A percentile compares a stretch with the other conserved stretches of the same genome.
Evolutionary conservation across 2,113 vertebrate species (phyloP).

Genomic region (Tamias sibiricus): DNA sequence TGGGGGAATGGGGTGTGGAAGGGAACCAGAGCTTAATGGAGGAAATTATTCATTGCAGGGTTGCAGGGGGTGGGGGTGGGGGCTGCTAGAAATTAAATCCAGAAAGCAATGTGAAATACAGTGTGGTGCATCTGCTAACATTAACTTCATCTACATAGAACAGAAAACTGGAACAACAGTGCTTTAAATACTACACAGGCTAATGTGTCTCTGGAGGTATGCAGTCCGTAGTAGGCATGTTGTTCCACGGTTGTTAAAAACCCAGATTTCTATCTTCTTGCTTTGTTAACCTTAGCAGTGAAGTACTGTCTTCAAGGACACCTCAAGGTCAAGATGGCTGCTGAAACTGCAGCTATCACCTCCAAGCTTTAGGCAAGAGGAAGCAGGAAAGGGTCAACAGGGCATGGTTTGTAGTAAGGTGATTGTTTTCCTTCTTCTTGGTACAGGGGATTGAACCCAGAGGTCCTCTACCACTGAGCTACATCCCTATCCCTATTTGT

Average conservation of each 20-base stretch:
- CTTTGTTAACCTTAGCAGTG: not conserved
- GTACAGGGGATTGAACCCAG: too few species aligned
- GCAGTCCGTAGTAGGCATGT: too few species aligned
- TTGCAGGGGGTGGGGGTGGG: not conserved
- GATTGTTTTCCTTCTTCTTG: too few species aligned
- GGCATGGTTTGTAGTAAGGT: not conserved
- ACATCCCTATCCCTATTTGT: too few species aligned
- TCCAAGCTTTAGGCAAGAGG: not conserved
- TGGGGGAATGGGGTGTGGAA: constrained; percentile 53
- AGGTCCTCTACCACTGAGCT: too few species aligned
- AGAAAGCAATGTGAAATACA: constrained; percentile 47
- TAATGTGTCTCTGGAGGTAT: not conserved
- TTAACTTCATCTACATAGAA: not conserved
- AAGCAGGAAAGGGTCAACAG: not conserved
- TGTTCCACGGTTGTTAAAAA: not conserved
- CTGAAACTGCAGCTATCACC: not conserved
- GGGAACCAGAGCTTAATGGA: constrained; percentile 43
- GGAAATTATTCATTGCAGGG: constrained; percentile 49
- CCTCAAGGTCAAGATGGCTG: not conserved
- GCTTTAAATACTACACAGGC: not conserved
- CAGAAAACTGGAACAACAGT: not conserved
- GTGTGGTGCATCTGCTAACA: not conserved
- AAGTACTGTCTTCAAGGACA: not conserved
- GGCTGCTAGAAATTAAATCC: constrained; percentile 36
- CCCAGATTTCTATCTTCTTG: not conserved